Evolutionary conservation across 2,888 invertebrate genomes (phyloP).

Genomic region (Leucania comma): DNA sequence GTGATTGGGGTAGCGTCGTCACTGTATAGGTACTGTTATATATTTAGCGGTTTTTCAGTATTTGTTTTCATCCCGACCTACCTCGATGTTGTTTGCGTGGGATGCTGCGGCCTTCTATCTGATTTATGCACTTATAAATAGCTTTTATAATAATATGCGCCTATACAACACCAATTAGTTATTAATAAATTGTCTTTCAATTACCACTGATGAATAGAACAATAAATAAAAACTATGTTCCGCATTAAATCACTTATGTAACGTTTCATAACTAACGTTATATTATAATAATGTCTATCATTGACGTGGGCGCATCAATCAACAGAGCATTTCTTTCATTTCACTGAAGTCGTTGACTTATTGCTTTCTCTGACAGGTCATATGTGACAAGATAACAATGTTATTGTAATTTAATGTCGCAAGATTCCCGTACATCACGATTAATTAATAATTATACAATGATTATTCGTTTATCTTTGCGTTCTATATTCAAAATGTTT

Average conservation of each 20-base stretch:
- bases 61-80: conserved; percentile 85
- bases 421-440: conserved; percentile 69
- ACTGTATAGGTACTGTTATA: conserved; percentile 41
- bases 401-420: conserved; percentile 76
- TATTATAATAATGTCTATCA: conserved; percentile 67
- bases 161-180: conserved; percentile 72
- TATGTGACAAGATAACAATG: conserved; percentile 82
- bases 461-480: conserved; percentile 64
- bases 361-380: conserved; percentile 80
- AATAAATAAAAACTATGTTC: conserved; percentile 43
- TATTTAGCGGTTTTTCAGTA: conserved; percentile 69
- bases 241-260: conserved; percentile 67
- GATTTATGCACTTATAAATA: conserved; percentile 86
- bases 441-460: conserved; percentile 70
- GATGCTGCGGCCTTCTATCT: conserved; percentile 80
- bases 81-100: conserved; percentile 82
- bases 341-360: conserved; percentile 83
- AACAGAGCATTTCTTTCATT: conserved; percentile 80
- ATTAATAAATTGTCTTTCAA: conserved; percentile 69
- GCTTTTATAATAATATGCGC: conserved; percentile 74
- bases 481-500: conserved; percentile 74
- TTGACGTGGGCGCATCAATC: conserved; percentile 70
- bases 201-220: conserved; percentile 37
- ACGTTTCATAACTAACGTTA: conserved; percentile 68
- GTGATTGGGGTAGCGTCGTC: conserved; percentile 41